Evolutionary conservation across 2,888 invertebrate species (phyloP).

Genomic region (Nomada fabriciana): DNA sequence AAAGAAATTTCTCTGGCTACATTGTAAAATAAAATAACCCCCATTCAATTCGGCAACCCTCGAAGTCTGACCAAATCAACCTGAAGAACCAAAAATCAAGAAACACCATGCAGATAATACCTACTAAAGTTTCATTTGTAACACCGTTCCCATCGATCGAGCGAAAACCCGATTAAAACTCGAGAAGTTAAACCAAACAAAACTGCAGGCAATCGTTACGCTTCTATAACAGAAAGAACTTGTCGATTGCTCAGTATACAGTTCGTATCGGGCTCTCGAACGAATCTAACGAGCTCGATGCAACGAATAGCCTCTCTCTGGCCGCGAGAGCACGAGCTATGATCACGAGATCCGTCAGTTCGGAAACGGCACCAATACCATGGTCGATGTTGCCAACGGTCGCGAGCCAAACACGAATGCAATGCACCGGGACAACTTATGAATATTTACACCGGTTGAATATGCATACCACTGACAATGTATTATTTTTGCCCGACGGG

Average conservation of each 20-base stretch:
- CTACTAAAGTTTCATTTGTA: too few species aligned
- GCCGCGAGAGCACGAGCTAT: constrained; percentile 8
- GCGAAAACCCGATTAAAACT: neutral
- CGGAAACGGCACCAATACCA: constrained; percentile 29
- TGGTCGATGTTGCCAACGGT: constrained; percentile 48
- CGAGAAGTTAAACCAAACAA: neutral
- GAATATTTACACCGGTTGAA: constrained; percentile 82
- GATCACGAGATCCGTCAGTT: constrained; percentile 16
- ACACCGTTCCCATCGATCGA: neutral
- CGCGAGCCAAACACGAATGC: constrained; percentile 72
- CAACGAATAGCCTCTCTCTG: constrained; percentile 2
- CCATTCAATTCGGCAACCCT: too few species aligned
- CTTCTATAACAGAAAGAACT: neutral
- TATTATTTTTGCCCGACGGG: constrained; percentile 81
- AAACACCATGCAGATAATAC: too few species aligned
- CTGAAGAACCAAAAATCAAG: too few species aligned
- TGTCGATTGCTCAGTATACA: neutral
- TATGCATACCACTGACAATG: constrained; percentile 81
- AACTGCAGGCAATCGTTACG: neutral
- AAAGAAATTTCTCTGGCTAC: too few species aligned
- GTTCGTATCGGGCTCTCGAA: neutral
- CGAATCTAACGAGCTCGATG: neutral
- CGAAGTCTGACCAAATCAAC: too few species aligned
- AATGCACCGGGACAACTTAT: constrained; percentile 77
- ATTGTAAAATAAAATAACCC: too few species aligned